These are phyloP conservation scores for Pholis gunnellus DNA, from an alignment of 2,113 vertebrate genomes.

Conservation along the genomic window DNA sequence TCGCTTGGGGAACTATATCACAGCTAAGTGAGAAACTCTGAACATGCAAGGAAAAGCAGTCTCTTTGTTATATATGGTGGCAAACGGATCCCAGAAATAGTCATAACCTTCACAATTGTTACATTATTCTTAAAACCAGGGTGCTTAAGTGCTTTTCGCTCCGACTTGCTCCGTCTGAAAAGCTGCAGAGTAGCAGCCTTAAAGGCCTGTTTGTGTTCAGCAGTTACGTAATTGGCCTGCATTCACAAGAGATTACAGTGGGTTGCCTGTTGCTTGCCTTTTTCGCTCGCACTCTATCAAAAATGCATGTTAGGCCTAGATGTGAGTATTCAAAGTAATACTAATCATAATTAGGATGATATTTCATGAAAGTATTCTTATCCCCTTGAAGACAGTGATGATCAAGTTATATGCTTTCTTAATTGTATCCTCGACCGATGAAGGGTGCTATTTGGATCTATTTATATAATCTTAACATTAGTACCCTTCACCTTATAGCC, in stretches of 20 bases:
- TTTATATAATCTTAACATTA: constrained; percentile 6
- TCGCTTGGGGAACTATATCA: constrained; percentile 6
- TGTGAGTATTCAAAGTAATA: constrained; percentile 1
- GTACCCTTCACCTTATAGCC: neutral
- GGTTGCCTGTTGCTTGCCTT: constrained; percentile 46
- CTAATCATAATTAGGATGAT: neutral
- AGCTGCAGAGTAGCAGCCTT: constrained; percentile 41
- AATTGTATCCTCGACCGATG: neutral
- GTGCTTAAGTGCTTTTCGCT: constrained; percentile 4
- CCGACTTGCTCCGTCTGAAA: constrained; percentile 21
- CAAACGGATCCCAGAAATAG: constrained; percentile 9
- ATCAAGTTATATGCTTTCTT: constrained; percentile 10
- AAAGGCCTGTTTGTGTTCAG: constrained; percentile 38
- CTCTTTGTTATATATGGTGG: constrained; percentile 1
- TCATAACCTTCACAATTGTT: neutral
- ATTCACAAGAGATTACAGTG: constrained; percentile 58
- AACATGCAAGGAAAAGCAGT: neutral
- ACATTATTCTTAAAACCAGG: constrained; percentile 35
- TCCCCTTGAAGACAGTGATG: neutral
- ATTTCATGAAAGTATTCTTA: constrained; percentile 1
- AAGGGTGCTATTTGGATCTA: neutral
- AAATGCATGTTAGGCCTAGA: constrained; percentile 17
- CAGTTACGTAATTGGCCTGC: constrained; percentile 50
- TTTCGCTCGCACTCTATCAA: constrained; percentile 35
- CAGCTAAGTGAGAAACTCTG: neutral